A percentile compares a stretch with the other conserved stretches of the same genome.
Evolutionary conservation across 2,888 invertebrate genomes (phyloP).

Genomic region (Hanleya hanleyi): DNA sequence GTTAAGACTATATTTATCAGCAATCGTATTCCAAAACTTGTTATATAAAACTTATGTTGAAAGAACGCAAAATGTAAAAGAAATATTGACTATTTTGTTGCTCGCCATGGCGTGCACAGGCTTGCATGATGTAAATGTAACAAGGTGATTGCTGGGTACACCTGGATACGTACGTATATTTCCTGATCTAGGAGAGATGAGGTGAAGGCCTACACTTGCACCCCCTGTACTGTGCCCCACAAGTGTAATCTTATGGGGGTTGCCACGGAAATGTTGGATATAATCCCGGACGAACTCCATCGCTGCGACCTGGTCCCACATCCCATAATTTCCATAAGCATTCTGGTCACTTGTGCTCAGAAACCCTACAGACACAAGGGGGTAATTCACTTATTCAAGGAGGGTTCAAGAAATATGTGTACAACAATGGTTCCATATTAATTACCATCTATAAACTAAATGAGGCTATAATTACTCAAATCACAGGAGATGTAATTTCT

Average conservation of each 20-base stretch:
- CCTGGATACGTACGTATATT: slow-evolving; percentile 22
- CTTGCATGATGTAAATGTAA: too few relatives aligned
- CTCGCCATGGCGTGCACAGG: too few relatives aligned
- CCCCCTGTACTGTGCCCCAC: slow-evolving; percentile 85
- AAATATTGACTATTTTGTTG: too few relatives aligned
- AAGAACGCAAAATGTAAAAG: too few relatives aligned
- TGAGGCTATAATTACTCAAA: too few relatives aligned
- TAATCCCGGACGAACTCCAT: slow-evolving; percentile 79
- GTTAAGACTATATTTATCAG: too few relatives aligned
- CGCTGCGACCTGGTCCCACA: slow-evolving; percentile 75
- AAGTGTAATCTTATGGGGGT: slow-evolving; percentile 84
- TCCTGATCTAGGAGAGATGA: slow-evolving; percentile 71
- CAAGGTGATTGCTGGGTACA: too few relatives aligned
- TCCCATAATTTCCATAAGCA: slow-evolving; percentile 76
- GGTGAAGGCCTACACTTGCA: slow-evolving; percentile 74
- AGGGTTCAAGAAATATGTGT: background rate
- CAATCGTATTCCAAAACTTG: too few relatives aligned
- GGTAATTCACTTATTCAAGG: background rate
- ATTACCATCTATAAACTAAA: too few relatives aligned
- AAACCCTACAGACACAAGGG: slow-evolving; percentile 71
- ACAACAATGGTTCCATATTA: background rate
- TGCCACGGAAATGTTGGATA: slow-evolving; percentile 86
- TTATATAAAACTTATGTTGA: too few relatives aligned
- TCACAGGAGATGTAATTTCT: too few relatives aligned
- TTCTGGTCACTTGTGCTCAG: slow-evolving; percentile 75